Conservation (phyloP, 1,140 invertebrate species). For the Kradibia gibbosae region DNA sequence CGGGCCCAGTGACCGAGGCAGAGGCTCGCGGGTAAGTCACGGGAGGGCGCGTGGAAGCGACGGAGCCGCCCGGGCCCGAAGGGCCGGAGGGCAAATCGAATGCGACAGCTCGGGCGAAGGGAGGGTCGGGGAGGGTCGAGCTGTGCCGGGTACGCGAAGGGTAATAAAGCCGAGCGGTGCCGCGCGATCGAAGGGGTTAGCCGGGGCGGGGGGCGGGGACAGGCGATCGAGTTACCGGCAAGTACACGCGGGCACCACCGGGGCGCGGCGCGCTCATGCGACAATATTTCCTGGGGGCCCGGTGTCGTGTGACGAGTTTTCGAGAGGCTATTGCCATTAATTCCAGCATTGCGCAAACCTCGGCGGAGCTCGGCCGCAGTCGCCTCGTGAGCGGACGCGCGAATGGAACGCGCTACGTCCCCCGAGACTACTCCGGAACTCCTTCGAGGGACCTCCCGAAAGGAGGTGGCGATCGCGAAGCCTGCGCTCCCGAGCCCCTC, state of each 20-base stretch:
- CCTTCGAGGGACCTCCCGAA: neutral
- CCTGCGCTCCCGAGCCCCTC: too few relatives aligned
- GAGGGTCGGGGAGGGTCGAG: neutral
- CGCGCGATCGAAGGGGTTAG: too few relatives aligned
- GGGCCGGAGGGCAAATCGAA: slow-evolving; percentile 29
- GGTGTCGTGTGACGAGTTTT: slow-evolving; percentile 32
- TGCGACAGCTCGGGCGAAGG: slow-evolving; percentile 29
- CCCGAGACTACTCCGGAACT: too few relatives aligned
- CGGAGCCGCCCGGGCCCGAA: slow-evolving; percentile 8
- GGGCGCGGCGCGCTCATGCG: slow-evolving; percentile 24
- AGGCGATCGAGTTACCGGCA: slow-evolving; percentile 44
- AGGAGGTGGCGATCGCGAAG: neutral
- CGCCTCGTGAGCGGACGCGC: slow-evolving; percentile 10
- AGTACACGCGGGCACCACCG: neutral
- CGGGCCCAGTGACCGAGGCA: neutral
- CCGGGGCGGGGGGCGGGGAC: neutral
- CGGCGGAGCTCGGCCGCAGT: slow-evolving; percentile 46
- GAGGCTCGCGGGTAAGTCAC: neutral
- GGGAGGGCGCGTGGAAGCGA: slow-evolving; percentile 8
- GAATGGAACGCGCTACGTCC: slow-evolving; percentile 2
- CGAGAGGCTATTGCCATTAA: slow-evolving; percentile 48
- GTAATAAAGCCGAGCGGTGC: too few relatives aligned
- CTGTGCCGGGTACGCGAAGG: neutral
- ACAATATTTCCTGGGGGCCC: neutral
- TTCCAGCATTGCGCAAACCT: slow-evolving; percentile 53